Conservation (phyloP, 1,140 invertebrate genomes). For the Eupristina koningsbergeri region DNA sequence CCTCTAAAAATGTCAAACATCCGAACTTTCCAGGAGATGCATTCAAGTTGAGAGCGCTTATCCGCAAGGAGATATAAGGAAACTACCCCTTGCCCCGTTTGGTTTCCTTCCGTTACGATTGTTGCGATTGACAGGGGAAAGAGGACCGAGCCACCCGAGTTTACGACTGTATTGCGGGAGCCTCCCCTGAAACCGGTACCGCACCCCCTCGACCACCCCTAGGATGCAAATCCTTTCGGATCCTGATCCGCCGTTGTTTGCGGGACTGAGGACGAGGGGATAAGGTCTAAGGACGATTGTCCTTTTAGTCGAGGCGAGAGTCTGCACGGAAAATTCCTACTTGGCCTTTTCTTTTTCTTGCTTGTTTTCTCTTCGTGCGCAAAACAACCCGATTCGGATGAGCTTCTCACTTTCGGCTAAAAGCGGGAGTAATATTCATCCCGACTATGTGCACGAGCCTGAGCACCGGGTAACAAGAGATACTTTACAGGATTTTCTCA, state of each 20-base stretch:
- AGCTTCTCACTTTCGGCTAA: background rate
- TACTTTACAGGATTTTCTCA: constrained; percentile 6
- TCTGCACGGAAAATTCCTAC: constrained; percentile 18
- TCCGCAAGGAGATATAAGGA: constrained; percentile 37
- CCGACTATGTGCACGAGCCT: background rate
- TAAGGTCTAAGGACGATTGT: constrained; percentile 35
- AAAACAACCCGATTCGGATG: background rate
- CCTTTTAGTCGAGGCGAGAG: constrained; percentile 4
- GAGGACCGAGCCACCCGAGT: background rate
- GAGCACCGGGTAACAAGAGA: background rate
- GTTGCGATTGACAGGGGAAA: constrained; percentile 33
- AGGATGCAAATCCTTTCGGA: constrained; percentile 25
- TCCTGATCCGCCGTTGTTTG: background rate
- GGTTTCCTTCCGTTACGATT: constrained; percentile 36
- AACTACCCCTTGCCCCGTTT: constrained; percentile 19
- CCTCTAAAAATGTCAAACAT: constrained; percentile 42
- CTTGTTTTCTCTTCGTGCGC: too few species aligned
- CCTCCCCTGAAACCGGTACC: constrained; percentile 7
- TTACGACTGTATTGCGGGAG: constrained; percentile 39
- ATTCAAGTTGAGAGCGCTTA: constrained; percentile 32
- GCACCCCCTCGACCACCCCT: background rate
- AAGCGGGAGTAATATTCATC: background rate
- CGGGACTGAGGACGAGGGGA: background rate
- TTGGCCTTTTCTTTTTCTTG: background rate
- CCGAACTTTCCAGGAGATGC: constrained; percentile 12